phyloP scores from a whole-genome alignment of 2,888 invertebrate species.

The Agriopis aurantiaria region DNA sequence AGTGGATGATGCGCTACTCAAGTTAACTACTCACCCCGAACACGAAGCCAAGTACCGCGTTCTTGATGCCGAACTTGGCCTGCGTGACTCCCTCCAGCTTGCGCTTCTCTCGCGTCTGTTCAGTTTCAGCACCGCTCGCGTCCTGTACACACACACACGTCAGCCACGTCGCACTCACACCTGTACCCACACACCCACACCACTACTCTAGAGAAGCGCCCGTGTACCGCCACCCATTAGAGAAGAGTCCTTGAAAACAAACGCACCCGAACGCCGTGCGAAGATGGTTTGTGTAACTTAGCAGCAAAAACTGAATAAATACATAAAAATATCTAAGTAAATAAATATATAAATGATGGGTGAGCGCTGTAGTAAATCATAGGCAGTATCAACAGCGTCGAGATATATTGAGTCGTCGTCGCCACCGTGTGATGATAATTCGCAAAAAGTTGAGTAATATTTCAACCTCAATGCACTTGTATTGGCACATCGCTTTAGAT shows the following conservation, averaged over 20 bases:
- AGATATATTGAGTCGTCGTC: neutral
- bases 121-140: constrained; percentile 80
- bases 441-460: constrained; percentile 4
- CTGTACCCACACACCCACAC: constrained; percentile 41
- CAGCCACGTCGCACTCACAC: constrained; percentile 45
- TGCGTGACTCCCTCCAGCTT: constrained; percentile 89
- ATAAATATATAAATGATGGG: neutral
- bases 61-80: constrained; percentile 90
- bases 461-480: neutral
- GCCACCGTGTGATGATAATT: neutral
- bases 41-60: constrained; percentile 93
- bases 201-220: constrained; percentile 29
- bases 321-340: constrained; percentile 8
- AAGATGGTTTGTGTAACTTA: constrained; percentile 5
- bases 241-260: constrained; percentile 33
- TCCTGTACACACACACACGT: constrained; percentile 76
- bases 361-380: constrained; percentile 13
- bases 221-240: constrained; percentile 9
- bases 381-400: neutral
- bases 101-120: constrained; percentile 89
- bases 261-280: neutral
- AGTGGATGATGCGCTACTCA: neutral
- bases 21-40: constrained; percentile 89
- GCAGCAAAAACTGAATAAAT: constrained; percentile 1
- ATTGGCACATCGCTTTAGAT: constrained; percentile 14